Conservation (phyloP, 2,113 vertebrate genomes). For the Stigmatopora nigra region DNA sequence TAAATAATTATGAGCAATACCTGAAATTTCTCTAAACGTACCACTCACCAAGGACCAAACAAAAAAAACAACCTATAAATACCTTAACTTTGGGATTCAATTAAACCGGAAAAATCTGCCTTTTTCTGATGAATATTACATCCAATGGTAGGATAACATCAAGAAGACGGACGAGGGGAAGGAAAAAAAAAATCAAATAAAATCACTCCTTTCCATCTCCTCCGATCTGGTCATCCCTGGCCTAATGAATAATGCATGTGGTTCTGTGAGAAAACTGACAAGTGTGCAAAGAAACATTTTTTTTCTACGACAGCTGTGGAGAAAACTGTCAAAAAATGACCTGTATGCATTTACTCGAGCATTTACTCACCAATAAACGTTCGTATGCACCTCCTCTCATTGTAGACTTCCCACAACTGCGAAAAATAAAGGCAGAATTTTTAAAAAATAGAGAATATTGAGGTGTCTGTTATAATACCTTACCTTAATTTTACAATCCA, state of each 20-base stretch:
- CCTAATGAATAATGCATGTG: slow-evolving; percentile 62
- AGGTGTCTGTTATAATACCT: neutral
- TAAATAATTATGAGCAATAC: too few relatives aligned
- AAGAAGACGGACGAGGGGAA: neutral
- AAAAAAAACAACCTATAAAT: neutral
- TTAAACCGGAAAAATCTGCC: neutral
- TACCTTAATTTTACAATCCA: slow-evolving; percentile 99
- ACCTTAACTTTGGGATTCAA: too few relatives aligned
- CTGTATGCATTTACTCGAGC: slow-evolving; percentile 38
- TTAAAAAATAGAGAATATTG: neutral
- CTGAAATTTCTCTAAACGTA: neutral
- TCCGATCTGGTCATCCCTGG: slow-evolving; percentile 18
- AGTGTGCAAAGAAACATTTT: slow-evolving; percentile 53
- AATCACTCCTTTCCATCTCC: slow-evolving; percentile 14
- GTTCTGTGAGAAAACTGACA: slow-evolving; percentile 56
- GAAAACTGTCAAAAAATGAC: slow-evolving; percentile 27
- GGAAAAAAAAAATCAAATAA: neutral
- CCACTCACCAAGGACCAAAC: neutral
- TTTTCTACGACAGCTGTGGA: slow-evolving; percentile 46
- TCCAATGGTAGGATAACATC: neutral
- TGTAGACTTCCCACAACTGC: slow-evolving; percentile 96
- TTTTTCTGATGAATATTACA: neutral
- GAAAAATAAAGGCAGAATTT: neutral
- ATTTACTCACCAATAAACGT: slow-evolving; percentile 92
- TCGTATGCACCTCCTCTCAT: slow-evolving; percentile 87